Conservation (phyloP, 2,113 vertebrate species). For the Dolichallabes microphthalmus region DNA sequence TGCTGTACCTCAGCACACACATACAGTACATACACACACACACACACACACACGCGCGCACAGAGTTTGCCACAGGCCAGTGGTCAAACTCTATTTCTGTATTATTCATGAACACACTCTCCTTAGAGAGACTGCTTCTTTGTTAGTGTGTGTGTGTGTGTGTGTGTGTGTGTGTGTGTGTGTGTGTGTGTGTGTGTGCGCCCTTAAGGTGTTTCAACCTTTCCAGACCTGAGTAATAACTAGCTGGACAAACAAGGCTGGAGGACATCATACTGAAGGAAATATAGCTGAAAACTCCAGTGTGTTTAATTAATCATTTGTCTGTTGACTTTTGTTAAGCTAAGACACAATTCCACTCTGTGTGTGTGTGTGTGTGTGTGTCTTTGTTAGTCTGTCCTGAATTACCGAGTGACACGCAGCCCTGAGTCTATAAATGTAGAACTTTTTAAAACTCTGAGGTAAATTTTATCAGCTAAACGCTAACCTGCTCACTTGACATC, state of each 20-base stretch:
- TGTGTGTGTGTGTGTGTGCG: slow-evolving; percentile 30
- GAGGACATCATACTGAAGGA: slow-evolving; percentile 36
- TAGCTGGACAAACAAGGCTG: neutral
- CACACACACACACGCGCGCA: slow-evolving; percentile 19
- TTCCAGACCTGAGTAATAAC: slow-evolving; percentile 13
- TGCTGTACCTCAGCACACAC: neutral
- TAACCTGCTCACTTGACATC: neutral
- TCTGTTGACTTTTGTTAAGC: slow-evolving; percentile 15
- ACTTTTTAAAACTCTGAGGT: neutral
- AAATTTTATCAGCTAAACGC: neutral
- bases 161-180: slow-evolving; percentile 36
- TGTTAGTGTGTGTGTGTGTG: slow-evolving; percentile 32
- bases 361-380: slow-evolving; percentile 11
- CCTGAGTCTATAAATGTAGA: neutral
- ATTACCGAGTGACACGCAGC: neutral
- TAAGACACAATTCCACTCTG: slow-evolving; percentile 1
- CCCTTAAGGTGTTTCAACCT: slow-evolving; percentile 27
- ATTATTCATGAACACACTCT: slow-evolving; percentile 64
- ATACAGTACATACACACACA: neutral
- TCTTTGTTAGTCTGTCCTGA: neutral
- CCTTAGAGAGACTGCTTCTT: slow-evolving; percentile 49
- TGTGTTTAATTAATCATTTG: slow-evolving; percentile 7
- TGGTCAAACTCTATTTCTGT: slow-evolving; percentile 66
- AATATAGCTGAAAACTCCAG: slow-evolving; percentile 22
- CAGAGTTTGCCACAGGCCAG: slow-evolving; percentile 68